These are phyloP conservation scores for Callionymus lyra DNA, from an alignment of 2,113 vertebrate species.

Conservation along the genomic window DNA sequence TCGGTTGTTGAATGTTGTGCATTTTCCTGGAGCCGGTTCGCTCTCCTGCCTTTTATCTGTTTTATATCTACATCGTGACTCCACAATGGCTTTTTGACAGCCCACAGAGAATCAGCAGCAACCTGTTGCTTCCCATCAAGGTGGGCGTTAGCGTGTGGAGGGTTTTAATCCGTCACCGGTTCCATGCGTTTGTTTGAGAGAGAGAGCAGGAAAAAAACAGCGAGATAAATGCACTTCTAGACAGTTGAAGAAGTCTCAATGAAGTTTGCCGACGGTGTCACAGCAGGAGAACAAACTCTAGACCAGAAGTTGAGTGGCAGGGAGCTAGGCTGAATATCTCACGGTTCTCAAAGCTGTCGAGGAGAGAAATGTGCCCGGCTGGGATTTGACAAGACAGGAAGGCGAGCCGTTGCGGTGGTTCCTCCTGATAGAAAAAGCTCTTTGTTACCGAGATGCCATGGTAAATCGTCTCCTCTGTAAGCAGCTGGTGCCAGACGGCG, in stretches of 20 bases:
- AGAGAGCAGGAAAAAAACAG: conserved; percentile 16
- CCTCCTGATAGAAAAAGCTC: conserved; percentile 16
- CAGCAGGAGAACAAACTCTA: no score
- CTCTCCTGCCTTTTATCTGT: conserved; percentile 10
- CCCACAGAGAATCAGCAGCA: not conserved
- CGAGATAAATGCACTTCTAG: no score
- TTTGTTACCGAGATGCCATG: conserved; percentile 26
- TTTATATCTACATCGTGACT: conserved; percentile 12
- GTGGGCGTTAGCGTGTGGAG: conserved; percentile 12
- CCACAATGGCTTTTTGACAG: conserved; percentile 15
- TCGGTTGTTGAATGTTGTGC: not conserved
- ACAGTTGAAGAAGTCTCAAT: not conserved
- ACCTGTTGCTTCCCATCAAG: conserved; percentile 25
- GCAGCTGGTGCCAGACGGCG: conserved; percentile 25
- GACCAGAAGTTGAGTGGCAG: no score
- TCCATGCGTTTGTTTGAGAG: conserved; percentile 20
- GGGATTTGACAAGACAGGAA: conserved; percentile 27
- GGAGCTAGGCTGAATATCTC: conserved; percentile 31
- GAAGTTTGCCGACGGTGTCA: conserved; percentile 11
- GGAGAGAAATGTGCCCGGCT: no score
- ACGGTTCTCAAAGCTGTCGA: conserved; percentile 31
- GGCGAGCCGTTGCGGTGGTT: conserved; percentile 21
- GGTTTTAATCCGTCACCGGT: conserved; percentile 20
- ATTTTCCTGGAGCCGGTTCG: no score
- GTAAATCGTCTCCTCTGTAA: conserved; percentile 2